Evolutionary conservation across 2,888 invertebrate genomes (phyloP), one percentile per base, ranked within the genome.

Genomic region (Matsumyia berberina): DNA sequence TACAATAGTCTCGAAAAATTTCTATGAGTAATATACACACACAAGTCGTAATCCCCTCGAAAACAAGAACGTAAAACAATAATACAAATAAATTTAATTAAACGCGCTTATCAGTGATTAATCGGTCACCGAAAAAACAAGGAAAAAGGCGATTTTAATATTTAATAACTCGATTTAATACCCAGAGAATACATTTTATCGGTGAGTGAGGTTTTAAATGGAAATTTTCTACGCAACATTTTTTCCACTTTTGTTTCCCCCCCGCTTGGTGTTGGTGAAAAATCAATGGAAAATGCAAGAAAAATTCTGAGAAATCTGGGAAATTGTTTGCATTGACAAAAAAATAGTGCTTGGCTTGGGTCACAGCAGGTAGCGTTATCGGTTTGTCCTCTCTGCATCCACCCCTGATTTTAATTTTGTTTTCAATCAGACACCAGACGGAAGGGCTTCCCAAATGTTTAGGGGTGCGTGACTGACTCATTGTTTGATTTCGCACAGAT

Each of bases 1-100:
- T 67, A 53, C 66, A 72, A 69, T 44, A 69, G 15, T 57, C 42
- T 55, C 29, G 19, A 66, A 44, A 77, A 57, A 33, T 64, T 70
- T 77, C 29, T 51, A 67, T 82, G 77, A 82, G 76, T 62, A 83
- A 78, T 83, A 69, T 57, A 74, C 46, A 33, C 24, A 17, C 35
- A 15, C 9, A n/a, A 44, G 29, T 60, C 15, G 29, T 39, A 44
- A 74, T 57, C 37, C 51, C 46, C 51, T 39, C 12, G n/a, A 12
- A 33, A 31, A 11, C 42, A 33, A 49, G 42, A 37, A 53, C 49
- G 29, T 37, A 11, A 46, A 64, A 69, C 55, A 37, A 72, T 66
- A 57, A 57, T 53, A 37, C 39, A 70, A 49, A 79, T 35, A 60
- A 51, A 42, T 42, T 37, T 33, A 64, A 62, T 53, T 35, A 8